Percentiles rank a stretch among this genome's conserved stretches.
Conservation (phyloP, 2,113 vertebrate genomes). For the Willisornis vidua region DNA sequence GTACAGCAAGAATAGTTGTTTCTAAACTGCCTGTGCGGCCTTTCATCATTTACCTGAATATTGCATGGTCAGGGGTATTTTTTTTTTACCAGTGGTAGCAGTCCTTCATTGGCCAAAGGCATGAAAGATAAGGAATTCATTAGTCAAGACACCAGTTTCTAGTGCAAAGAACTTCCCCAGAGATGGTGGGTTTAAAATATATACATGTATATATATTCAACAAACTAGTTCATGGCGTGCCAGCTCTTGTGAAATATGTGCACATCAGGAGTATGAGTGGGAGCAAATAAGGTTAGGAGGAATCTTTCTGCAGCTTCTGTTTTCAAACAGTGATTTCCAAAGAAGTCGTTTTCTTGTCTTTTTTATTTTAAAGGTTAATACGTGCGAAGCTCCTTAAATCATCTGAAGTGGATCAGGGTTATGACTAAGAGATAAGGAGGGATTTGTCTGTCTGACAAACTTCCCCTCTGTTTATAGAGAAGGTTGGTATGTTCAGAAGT, state of each 20-base stretch:
- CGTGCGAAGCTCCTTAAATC: not conserved
- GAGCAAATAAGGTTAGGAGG: constrained; percentile 15
- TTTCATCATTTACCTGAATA: not conserved
- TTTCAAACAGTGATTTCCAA: constrained; percentile 32
- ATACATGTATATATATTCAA: not conserved
- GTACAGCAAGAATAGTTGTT: not conserved
- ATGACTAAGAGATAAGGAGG: constrained; percentile 46
- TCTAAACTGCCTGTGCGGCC: not conserved
- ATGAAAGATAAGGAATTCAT: not conserved
- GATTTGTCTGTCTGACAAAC: constrained; percentile 48
- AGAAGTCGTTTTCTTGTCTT: not conserved
- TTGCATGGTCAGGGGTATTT: not conserved
- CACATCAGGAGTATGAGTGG: not conserved
- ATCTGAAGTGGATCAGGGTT: not conserved
- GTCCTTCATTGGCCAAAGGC: not conserved
- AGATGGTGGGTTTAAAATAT: not conserved
- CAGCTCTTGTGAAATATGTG: not conserved
- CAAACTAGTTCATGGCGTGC: not conserved
- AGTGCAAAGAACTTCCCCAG: not conserved
- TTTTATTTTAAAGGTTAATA: not conserved
- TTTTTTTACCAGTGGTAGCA: not conserved
- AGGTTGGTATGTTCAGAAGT: constrained; percentile 43
- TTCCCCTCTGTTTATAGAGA: constrained; percentile 4
- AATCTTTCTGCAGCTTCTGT: not conserved
- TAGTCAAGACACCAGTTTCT: not conserved